A percentile compares a stretch with the other conserved stretches of the same genome.
These are phyloP conservation scores for Perodicticus potto DNA, from an alignment of 2,797 vertebrate genomes.

Conservation along the genomic window DNA sequence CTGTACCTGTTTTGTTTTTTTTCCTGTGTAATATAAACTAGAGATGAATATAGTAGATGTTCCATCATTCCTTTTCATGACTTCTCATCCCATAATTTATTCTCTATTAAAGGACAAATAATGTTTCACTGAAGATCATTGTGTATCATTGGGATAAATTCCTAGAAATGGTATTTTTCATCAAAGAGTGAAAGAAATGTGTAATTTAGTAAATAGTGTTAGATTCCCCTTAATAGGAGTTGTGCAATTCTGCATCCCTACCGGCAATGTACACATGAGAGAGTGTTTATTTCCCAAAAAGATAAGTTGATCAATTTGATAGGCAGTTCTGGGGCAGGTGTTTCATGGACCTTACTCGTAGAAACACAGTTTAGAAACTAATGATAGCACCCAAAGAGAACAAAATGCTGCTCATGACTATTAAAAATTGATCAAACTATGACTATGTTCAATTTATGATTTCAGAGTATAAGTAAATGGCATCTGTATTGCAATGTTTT, in stretches of 20 bases:
- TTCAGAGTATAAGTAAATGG: conserved; percentile 18
- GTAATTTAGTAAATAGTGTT: neutral
- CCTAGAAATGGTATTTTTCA: neutral
- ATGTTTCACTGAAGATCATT: neutral
- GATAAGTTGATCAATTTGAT: neutral
- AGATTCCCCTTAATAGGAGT: neutral
- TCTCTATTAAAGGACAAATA: neutral
- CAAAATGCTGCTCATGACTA: conserved; percentile 45
- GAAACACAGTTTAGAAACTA: conserved; percentile 28
- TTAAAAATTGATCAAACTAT: conserved; percentile 34
- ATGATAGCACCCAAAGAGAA: conserved; percentile 30
- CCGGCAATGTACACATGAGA: neutral
- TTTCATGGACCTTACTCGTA: neutral
- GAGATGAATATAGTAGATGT: neutral
- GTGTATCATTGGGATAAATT: neutral
- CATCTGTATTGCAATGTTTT: conserved; percentile 37
- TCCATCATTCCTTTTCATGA: neutral
- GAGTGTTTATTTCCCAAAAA: neutral
- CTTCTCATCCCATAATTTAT: neutral
- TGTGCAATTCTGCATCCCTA: neutral
- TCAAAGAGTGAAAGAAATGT: neutral
- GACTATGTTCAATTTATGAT: neutral
- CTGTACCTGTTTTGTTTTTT: neutral
- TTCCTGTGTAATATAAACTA: neutral
- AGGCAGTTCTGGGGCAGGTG: neutral